These are phyloP conservation scores for Argya squamiceps DNA, from an alignment of 2,797 vertebrate species.

Conservation along the genomic window DNA sequence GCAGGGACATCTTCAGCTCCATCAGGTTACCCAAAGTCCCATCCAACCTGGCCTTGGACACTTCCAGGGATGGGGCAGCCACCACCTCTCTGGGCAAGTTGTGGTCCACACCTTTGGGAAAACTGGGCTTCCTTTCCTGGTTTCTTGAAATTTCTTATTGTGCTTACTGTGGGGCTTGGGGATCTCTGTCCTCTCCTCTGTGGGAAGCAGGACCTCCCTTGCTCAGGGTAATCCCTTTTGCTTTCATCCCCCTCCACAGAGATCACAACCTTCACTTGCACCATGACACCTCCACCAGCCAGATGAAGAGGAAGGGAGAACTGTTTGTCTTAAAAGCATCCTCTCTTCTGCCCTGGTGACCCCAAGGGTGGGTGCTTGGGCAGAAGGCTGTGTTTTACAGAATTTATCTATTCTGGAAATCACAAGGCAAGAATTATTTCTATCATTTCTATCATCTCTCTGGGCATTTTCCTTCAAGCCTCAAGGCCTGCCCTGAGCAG, in stretches of 20 bases:
- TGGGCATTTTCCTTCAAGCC: background rate
- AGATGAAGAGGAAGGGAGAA: background rate
- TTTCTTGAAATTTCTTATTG: background rate
- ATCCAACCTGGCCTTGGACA: background rate
- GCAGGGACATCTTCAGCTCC: background rate
- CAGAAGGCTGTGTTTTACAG: background rate
- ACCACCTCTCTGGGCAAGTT: background rate
- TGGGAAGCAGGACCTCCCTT: background rate
- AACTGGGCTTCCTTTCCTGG: background rate
- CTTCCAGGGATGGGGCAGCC: background rate
- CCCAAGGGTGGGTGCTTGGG: background rate
- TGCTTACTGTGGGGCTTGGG: background rate
- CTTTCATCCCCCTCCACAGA: background rate
- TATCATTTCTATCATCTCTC: fast-evolving
- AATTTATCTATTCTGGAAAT: background rate
- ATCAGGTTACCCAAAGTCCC: background rate
- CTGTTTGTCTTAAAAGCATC: background rate
- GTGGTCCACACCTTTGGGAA: background rate
- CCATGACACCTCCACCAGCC: background rate
- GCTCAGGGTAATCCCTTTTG: background rate
- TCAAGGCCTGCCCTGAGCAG: background rate
- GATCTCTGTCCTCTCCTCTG: background rate
- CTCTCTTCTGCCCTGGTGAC: background rate
- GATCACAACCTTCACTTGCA: background rate
- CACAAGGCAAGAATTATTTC: background rate